These are phyloP conservation scores for Mormyrops boulengeri DNA, from an alignment of 2,797 vertebrate species.

Conservation along the genomic window DNA sequence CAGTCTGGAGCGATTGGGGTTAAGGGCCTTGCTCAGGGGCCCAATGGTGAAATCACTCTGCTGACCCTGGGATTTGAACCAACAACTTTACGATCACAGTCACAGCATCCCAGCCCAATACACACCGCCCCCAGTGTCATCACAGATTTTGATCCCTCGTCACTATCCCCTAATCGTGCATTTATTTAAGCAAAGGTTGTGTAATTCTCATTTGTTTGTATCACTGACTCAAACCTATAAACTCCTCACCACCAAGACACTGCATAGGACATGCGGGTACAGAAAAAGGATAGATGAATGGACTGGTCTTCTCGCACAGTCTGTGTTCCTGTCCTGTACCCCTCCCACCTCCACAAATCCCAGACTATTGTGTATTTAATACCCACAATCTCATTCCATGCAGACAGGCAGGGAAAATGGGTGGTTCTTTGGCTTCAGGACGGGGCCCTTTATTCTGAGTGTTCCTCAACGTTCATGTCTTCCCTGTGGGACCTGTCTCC, in stretches of 20 bases:
- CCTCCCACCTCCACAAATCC: not conserved
- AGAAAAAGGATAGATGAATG: not conserved
- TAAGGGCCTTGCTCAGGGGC: not conserved
- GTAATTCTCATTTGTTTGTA: not conserved
- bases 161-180: not conserved
- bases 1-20: not conserved
- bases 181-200: not conserved
- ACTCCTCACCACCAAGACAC: not conserved
- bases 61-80: not conserved
- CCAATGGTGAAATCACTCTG: not conserved
- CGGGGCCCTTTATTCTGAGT: not conserved
- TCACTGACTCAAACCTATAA: not conserved
- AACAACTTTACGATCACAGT: not conserved
- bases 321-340: not conserved
- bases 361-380: not conserved
- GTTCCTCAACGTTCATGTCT: not conserved
- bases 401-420: not conserved
- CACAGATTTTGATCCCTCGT: not conserved
- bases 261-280: not conserved
- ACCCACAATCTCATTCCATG: not conserved
- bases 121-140: not conserved
- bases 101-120: not conserved
- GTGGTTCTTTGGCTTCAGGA: not conserved
- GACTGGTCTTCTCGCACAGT: not conserved
- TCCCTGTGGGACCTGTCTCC: not conserved